phyloP scores from a whole-genome alignment of 2,797 vertebrate genomes.

The Macroramphosus scolopax region DNA sequence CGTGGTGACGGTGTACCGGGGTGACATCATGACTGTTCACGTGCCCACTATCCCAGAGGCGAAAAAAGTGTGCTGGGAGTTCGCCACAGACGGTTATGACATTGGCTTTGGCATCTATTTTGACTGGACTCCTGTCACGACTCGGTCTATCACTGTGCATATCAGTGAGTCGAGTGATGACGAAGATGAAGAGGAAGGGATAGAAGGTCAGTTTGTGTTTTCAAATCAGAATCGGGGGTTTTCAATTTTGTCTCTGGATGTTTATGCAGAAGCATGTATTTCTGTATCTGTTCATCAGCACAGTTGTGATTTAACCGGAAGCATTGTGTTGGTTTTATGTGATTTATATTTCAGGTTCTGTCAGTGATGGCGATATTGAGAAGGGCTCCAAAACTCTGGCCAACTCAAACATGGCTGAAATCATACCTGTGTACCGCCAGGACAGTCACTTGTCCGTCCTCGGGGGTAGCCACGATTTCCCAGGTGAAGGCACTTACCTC shows the following conservation, averaged over 20 bases:
- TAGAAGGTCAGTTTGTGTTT: slow-evolving; percentile 82
- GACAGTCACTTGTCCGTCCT: slow-evolving; percentile 92
- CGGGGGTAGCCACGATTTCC: slow-evolving; percentile 93
- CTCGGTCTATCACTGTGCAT: slow-evolving; percentile 92
- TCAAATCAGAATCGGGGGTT: neutral
- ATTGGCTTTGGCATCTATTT: slow-evolving; percentile 98
- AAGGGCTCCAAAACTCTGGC: slow-evolving; percentile 85
- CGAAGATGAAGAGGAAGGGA: slow-evolving; percentile 93
- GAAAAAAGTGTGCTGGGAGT: slow-evolving; percentile 96
- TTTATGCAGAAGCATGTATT: no score
- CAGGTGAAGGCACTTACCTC: slow-evolving; percentile 95
- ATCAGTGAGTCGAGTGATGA: slow-evolving; percentile 98
- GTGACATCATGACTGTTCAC: slow-evolving; percentile 93
- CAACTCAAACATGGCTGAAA: slow-evolving; percentile 87
- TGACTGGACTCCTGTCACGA: slow-evolving; percentile 93
- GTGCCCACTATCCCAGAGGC: slow-evolving; percentile 94
- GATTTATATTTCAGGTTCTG: slow-evolving; percentile 76
- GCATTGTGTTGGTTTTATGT: slow-evolving; percentile 45
- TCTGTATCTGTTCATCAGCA: no score
- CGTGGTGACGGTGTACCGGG: slow-evolving; percentile 91
- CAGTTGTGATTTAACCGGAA: no score
- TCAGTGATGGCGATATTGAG: slow-evolving; percentile 90
- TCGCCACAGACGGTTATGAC: slow-evolving; percentile 94
- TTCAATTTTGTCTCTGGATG: no score
- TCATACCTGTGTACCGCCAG: slow-evolving; percentile 91